Base-by-base conservation (phyloP, 2,113 vertebrate species). In the Penelope pileata region DNA sequence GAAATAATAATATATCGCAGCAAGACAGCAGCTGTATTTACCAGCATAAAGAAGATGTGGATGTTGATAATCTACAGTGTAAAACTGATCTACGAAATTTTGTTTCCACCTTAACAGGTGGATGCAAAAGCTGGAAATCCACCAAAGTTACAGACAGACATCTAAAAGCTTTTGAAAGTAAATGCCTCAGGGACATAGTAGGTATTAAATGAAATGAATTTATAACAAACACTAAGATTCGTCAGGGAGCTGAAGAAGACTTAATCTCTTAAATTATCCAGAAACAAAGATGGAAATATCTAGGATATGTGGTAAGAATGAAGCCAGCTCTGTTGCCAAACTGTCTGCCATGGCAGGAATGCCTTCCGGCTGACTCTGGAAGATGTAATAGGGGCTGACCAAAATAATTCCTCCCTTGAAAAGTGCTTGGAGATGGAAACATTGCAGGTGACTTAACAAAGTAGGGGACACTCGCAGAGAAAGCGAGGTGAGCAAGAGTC, bases 181-280 rank as follows among this genome's bases (percentile, higher is more conserved):
- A 96, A 81, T 72, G 94, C 95, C 96, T 95, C 70, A 1, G 91
- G 95, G 90, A 90, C 94, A 91, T 66, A 81, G 59, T 83, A 90
- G 86, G 86, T 86, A 93, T 93, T 96, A 91, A 94, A 88, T 86
- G 64, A 88, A 97, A 90, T 95, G 93, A 93, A 90, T 96, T 96
- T 97, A 91, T 96, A 96, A 93, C 91, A 93, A 94, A 95, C 91
- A 88, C 91, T 72, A 85, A 91, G 93, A 90, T 91, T 91, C 62
- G 2, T 86, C 80, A 7, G 76, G 83, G 88, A 96, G 90, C 23
- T 83, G 82, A 96, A 96, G 91, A 91, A 96, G 93, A 56, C 95
- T 95, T 97, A 96, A 93, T 97, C 95, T 96, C 86, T 73, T 88
- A 96, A 96, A 95, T 96, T 97, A 95, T 92, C 91, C 91, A 95